Conservation (phyloP, 2,113 vertebrate species). For the Tetrao urogallus region DNA sequence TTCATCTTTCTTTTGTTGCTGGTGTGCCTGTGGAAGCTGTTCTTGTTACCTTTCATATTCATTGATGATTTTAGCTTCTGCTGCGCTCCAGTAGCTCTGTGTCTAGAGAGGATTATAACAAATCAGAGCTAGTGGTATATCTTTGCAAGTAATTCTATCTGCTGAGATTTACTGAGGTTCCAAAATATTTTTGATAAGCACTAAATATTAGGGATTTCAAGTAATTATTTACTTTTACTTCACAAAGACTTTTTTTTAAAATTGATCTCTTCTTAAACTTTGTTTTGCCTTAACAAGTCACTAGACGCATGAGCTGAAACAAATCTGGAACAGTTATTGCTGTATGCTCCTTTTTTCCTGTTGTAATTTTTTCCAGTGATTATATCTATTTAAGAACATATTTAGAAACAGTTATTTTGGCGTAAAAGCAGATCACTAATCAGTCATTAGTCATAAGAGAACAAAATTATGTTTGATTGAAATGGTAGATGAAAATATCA, state of each 20-base stretch:
- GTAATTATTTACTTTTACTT: background rate
- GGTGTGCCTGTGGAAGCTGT: background rate
- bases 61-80: background rate
- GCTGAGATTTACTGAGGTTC: background rate
- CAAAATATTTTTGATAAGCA: background rate
- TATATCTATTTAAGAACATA: slow-evolving; percentile 31
- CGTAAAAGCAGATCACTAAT: slow-evolving; percentile 59
- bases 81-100: background rate
- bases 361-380: slow-evolving; percentile 43
- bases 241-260: background rate
- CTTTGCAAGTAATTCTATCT: background rate
- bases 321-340: slow-evolving; percentile 23
- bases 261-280: slow-evolving; percentile 22
- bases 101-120: background rate
- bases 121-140: background rate
- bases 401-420: slow-evolving; percentile 64
- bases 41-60: background rate
- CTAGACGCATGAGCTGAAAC: background rate
- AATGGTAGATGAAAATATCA: slow-evolving; percentile 28
- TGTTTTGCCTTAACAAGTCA: slow-evolving; percentile 1
- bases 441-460: slow-evolving; percentile 39
- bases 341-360: background rate
- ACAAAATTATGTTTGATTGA: slow-evolving; percentile 52
- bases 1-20: background rate
- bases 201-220: background rate